phyloP scores from a whole-genome alignment of 1,140 invertebrate species.

The Eumeta japonica region DNA sequence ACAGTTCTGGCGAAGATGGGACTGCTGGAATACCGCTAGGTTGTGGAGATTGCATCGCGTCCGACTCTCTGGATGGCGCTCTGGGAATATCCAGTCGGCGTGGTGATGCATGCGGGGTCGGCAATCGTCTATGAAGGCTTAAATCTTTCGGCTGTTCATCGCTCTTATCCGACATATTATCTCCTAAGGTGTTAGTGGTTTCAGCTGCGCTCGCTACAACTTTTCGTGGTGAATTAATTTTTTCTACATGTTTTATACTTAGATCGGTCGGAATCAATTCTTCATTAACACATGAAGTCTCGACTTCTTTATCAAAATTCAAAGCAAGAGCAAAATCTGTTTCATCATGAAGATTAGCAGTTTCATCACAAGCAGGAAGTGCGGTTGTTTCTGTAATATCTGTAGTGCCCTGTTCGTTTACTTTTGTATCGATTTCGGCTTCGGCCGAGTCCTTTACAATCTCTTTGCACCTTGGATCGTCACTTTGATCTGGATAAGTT shows the following conservation, averaged over 20 bases:
- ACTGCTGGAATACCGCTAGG: conserved; percentile 65
- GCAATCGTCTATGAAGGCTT: conserved; percentile 54
- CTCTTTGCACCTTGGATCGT: too few species aligned
- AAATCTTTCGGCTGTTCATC: conserved; percentile 62
- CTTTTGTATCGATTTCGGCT: too few species aligned
- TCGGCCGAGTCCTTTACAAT: too few species aligned
- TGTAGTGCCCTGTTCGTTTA: too few species aligned
- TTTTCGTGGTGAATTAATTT: conserved; percentile 11
- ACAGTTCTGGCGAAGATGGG: conserved; percentile 61
- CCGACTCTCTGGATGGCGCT: conserved; percentile 61
- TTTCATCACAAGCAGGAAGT: too few species aligned
- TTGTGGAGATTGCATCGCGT: conserved; percentile 65
- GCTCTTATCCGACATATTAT: conserved; percentile 40
- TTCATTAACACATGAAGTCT: conserved; percentile 20
- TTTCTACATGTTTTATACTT: conserved; percentile 35
- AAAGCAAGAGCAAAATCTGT: too few species aligned
- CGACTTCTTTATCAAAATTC: conserved; percentile 18
- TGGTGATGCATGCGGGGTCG: conserved; percentile 45
- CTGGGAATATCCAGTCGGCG: conserved; percentile 46
- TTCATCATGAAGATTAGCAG: too few species aligned
- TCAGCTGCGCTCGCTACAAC: conserved; percentile 25
- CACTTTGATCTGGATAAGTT: too few species aligned
- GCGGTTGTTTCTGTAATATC: too few species aligned
- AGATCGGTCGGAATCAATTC: conserved; percentile 54
- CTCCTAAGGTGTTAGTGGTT: conserved; percentile 32